These are phyloP conservation scores for Synergus umbraculus DNA, from an alignment of 2,888 invertebrate species.

Conservation along the genomic window DNA sequence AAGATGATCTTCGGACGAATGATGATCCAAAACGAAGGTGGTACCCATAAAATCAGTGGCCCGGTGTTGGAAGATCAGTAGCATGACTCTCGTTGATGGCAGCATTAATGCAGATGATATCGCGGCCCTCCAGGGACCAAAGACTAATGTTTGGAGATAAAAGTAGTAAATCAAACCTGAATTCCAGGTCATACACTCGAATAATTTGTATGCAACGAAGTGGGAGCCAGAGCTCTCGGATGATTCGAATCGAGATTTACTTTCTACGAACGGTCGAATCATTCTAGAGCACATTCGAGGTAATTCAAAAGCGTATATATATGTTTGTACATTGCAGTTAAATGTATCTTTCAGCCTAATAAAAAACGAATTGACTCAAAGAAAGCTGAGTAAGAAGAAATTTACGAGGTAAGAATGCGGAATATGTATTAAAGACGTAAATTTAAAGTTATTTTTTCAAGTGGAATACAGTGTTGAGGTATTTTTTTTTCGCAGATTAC, in stretches of 20 bases:
- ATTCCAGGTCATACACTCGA: constrained; percentile 60
- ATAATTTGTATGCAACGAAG: constrained; percentile 23
- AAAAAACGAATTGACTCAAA: constrained; percentile 20
- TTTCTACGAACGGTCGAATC: constrained; percentile 21
- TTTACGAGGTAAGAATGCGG: constrained; percentile 1
- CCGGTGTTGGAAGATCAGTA: constrained; percentile 50
- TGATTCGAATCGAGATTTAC: constrained; percentile 30
- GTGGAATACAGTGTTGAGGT: background rate
- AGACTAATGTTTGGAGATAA: constrained; percentile 73
- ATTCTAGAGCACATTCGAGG: constrained; percentile 6
- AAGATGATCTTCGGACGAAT: constrained; percentile 4
- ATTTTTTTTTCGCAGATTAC: background rate
- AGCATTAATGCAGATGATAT: constrained; percentile 69
- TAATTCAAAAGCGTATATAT: background rate
- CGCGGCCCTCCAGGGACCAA: constrained; percentile 65
- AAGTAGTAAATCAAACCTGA: constrained; percentile 71
- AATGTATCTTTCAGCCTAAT: background rate
- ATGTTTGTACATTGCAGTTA: constrained; percentile 2
- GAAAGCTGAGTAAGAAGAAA: background rate
- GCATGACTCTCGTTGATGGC: constrained; percentile 59
- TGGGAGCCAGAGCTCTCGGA: background rate
- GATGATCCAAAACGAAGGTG: background rate
- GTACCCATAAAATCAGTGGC: background rate
- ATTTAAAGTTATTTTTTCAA: constrained; percentile 17
- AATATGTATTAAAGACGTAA: background rate